These are phyloP conservation scores for Otolemur garnettii DNA, from an alignment of 2,113 vertebrate genomes.

Conservation along the genomic window DNA sequence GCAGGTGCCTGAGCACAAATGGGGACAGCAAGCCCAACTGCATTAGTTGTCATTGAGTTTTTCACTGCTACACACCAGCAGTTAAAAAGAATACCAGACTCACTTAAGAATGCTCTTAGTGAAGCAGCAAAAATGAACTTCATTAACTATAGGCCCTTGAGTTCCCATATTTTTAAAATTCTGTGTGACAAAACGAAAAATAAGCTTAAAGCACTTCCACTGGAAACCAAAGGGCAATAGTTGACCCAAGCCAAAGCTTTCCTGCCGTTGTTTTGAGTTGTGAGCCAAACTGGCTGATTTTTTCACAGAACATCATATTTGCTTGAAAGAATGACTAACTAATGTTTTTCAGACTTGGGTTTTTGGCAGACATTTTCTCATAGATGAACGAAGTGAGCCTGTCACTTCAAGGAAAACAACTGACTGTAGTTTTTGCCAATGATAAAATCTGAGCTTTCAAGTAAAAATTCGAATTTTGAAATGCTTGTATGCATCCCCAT, in stretches of 20 bases:
- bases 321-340: constrained; percentile 76
- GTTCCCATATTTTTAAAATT: constrained; percentile 9
- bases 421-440: constrained; percentile 57
- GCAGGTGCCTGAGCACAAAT: background rate
- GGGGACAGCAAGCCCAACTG: background rate
- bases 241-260: constrained; percentile 28
- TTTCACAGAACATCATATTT: constrained; percentile 68
- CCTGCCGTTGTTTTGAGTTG: background rate
- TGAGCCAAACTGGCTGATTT: constrained; percentile 47
- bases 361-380: constrained; percentile 75
- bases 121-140: constrained; percentile 2
- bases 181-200: background rate
- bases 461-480: constrained; percentile 66
- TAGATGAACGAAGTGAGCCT: constrained; percentile 63
- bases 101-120: constrained; percentile 26
- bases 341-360: constrained; percentile 67
- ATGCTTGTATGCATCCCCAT: constrained; percentile 22
- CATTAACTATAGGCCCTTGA: constrained; percentile 33
- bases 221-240: background rate
- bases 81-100: constrained; percentile 1
- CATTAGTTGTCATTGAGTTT: background rate
- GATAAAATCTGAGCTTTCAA: constrained; percentile 59
- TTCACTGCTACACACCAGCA: background rate
- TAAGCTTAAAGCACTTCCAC: background rate
- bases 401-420: constrained; percentile 73